Evolutionary conservation across 2,797 vertebrate genomes (phyloP), one percentile per base, ranked within the genome.

Genomic region (Danio choprae): DNA sequence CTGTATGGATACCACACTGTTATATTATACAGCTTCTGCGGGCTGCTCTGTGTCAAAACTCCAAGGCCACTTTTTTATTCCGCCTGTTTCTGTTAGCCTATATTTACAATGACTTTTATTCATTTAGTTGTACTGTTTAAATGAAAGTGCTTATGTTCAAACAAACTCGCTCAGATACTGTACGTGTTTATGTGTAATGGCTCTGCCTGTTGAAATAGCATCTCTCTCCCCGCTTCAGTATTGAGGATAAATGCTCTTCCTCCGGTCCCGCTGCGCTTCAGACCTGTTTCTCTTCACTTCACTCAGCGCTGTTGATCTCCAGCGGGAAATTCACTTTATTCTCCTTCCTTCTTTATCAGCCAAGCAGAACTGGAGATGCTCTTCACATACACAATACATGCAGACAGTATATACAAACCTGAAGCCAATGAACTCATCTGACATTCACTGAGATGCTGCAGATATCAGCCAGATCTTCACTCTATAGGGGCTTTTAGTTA

Each of bases 291-390:
- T 60, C 56, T 48, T 48, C 72, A 74, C 74, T 78, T 62, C 36
- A 48, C 62, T 65, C 48, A 59, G n/a, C 7, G 48, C 18, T 4
- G 43, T 22, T 67, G 46, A 38, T 64, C 50, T 65, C 75, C 38
- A 22, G 40, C 18, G 40, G 72, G 68, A 59, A 73, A 68, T 78
- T 78, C 9, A 48, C 74, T 80, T 38, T 81, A 51, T 29, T 74
- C 11, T 41, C 43, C 67, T 44, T 74, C 44, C 60, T 79, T 75
- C 74, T 53, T 74, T 71, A 10, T 51, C 51, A 74, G 9, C 16
- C 40, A 53, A 58, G 76, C 77, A 69, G 41, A 86, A 73, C 79
- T 15, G 15, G 74, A 60, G 80, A 75, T 72, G 83, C 67, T 74
- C 50, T 74, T 77, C 44, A 58, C 73, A 70, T 70, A 18, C 50